A percentile compares a stretch with the other conserved stretches of the same genome.
phyloP scores from a whole-genome alignment of 2,113 vertebrate genomes.

The Ophthalmotilapia sp. region DNA sequence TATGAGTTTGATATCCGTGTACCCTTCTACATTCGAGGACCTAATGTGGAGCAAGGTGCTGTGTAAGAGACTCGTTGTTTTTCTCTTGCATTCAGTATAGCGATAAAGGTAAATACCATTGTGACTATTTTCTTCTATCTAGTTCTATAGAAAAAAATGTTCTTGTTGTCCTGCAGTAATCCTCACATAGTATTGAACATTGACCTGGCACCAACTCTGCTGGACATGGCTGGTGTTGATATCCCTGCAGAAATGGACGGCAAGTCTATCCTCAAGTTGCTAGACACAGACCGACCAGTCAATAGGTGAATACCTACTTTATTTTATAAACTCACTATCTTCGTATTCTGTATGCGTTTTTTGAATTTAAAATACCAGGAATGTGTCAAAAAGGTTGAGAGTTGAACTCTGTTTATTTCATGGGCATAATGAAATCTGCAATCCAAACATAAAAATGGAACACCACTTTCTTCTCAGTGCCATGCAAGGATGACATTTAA shows the following conservation, averaged over 20 bases:
- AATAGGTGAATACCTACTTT: constrained; percentile 78
- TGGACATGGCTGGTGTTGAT: constrained; percentile 92
- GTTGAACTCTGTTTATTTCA: not conserved
- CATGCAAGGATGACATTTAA: constrained; percentile 19
- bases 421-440: not conserved
- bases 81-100: not conserved
- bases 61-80: constrained; percentile 73
- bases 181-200: constrained; percentile 92
- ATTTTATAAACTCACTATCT: not conserved
- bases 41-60: constrained; percentile 88
- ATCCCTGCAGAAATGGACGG: constrained; percentile 95
- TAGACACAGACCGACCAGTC: constrained; percentile 82
- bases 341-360: not conserved
- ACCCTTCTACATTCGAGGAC: constrained; percentile 91
- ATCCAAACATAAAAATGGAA: not conserved
- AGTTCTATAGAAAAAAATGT: not conserved
- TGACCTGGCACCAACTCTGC: constrained; percentile 91
- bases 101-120: not conserved
- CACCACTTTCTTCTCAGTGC: not conserved
- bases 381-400: not conserved
- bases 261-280: constrained; percentile 92
- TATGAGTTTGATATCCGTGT: constrained; percentile 97
- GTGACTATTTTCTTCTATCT: not conserved
- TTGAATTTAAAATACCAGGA: not conserved
- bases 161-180: constrained; percentile 71